Conservation (phyloP, 23 tunicate genomes). For the Ascidia mentula region DNA sequence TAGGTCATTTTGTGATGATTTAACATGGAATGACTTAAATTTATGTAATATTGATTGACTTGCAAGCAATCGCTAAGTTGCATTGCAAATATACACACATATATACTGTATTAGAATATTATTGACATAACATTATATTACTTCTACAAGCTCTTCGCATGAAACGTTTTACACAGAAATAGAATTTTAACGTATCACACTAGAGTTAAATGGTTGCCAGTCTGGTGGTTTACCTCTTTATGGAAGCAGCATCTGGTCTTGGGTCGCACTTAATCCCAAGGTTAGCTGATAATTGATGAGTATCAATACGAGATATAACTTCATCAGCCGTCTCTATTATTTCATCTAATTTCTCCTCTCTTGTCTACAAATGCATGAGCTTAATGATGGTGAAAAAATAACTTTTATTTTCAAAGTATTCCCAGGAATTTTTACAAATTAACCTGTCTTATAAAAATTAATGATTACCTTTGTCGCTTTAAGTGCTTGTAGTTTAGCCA, state of each 20-base stretch:
- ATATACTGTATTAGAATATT: too few relatives aligned
- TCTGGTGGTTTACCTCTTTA: conserved; percentile 71
- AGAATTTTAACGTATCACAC: too few relatives aligned
- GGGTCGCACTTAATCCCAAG: conserved; percentile 72
- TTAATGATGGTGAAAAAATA: background rate
- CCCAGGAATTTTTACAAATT: background rate
- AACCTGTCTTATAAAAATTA: background rate
- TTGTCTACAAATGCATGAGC: background rate
- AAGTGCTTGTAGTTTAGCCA: conserved; percentile 63
- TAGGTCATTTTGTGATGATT: too few relatives aligned
- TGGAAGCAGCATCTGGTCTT: conserved; percentile 64
- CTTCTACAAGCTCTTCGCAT: too few relatives aligned
- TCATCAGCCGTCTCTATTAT: conserved; percentile 59
- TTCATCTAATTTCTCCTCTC: conserved; percentile 30
- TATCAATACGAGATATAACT: conserved; percentile 46
- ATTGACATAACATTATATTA: too few relatives aligned
- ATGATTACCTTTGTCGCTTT: conserved; percentile 51
- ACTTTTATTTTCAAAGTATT: background rate
- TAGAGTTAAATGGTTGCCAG: too few relatives aligned
- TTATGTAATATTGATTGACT: too few relatives aligned
- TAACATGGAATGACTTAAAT: too few relatives aligned
- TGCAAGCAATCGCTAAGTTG: too few relatives aligned
- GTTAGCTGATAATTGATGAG: conserved; percentile 41
- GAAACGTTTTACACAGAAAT: too few relatives aligned
- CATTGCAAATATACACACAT: too few relatives aligned